A percentile compares a stretch with the other conserved stretches of the same genome.
Evolutionary conservation across 2,888 invertebrate genomes (phyloP).

Genomic region (Mythimna loreyi): DNA sequence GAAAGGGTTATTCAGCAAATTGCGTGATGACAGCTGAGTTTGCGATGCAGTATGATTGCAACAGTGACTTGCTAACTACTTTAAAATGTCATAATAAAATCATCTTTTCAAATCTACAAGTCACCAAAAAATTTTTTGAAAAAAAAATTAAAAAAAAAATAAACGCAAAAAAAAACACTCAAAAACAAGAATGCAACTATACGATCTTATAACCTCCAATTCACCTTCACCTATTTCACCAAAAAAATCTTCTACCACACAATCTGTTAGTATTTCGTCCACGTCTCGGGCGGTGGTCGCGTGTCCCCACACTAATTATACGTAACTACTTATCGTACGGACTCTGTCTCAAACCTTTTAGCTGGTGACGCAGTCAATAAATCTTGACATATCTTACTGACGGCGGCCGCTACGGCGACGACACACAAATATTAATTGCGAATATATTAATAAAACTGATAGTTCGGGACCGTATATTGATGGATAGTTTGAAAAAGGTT

Average conservation of each 20-base stretch:
- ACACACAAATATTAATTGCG: conserved; percentile 81
- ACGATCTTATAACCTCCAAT: conserved; percentile 19
- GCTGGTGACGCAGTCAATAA: conserved; percentile 84
- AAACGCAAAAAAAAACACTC: background rate
- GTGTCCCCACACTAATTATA: conserved; percentile 87
- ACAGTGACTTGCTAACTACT: background rate
- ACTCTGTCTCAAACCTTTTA: conserved; percentile 86
- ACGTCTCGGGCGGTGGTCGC: conserved; percentile 81
- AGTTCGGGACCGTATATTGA: conserved; percentile 60
- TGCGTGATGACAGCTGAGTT: conserved; percentile 5
- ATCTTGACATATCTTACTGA: conserved; percentile 83
- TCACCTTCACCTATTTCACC: conserved; percentile 41
- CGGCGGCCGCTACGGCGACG: conserved; percentile 71
- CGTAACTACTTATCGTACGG: conserved; percentile 81
- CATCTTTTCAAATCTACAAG: no score
- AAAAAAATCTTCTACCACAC: conserved; percentile 35
- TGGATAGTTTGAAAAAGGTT: conserved; percentile 57
- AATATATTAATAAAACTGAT: conserved; percentile 78
- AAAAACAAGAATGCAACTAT: background rate
- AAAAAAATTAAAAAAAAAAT: no score
- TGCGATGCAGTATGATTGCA: conserved; percentile 16
- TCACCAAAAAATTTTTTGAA: no score
- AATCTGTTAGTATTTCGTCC: conserved; percentile 49
- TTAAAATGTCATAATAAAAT: background rate
- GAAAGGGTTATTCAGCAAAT: conserved; percentile 38